Evolutionary conservation across 2,888 invertebrate genomes (phyloP).

Genomic region (Eupithecia insigniata): DNA sequence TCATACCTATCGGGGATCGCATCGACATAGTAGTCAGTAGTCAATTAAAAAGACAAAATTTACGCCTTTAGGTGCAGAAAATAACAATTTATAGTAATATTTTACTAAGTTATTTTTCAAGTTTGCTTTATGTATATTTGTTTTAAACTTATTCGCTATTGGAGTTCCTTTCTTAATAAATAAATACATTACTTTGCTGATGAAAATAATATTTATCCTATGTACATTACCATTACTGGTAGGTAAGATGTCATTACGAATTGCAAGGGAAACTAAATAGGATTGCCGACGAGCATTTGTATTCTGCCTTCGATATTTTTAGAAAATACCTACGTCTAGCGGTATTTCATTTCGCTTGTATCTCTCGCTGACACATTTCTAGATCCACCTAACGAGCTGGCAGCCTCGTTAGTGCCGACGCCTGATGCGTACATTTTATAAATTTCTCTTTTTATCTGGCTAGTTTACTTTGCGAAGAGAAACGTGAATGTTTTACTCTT

Average conservation of each 20-base stretch:
- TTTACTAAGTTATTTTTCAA: too few relatives aligned
- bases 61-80: not conserved
- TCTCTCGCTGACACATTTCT: constrained; percentile 10
- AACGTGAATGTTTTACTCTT: constrained; percentile 12
- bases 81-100: not conserved
- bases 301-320: not conserved
- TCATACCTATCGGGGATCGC: not conserved
- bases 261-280: too few relatives aligned
- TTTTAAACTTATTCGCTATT: too few relatives aligned
- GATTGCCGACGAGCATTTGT: not conserved
- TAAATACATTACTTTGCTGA: too few relatives aligned
- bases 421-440: constrained; percentile 29
- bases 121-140: not conserved
- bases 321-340: not conserved
- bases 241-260: too few relatives aligned
- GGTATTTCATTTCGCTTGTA: not conserved
- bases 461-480: constrained; percentile 26
- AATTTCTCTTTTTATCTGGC: constrained; percentile 23
- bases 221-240: too few relatives aligned
- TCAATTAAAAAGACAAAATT: not conserved
- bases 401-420: constrained; percentile 52
- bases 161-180: too few relatives aligned
- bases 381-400: constrained; percentile 50
- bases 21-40: not conserved
- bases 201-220: not conserved